A percentile compares a stretch with the other conserved stretches of the same genome.
phyloP scores from a whole-genome alignment of 2,797 vertebrate species.

The Poecile montanus region DNA sequence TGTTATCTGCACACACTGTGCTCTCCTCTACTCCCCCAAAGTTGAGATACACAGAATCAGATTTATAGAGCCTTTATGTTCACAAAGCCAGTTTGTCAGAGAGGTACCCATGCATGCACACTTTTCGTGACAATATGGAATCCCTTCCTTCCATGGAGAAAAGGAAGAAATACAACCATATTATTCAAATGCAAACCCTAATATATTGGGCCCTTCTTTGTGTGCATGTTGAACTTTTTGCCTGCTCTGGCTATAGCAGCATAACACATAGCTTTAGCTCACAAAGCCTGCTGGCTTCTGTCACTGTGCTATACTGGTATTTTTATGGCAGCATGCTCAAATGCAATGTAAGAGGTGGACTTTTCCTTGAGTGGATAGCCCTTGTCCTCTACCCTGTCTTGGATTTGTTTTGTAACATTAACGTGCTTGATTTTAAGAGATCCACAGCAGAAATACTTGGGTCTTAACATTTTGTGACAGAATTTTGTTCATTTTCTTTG shows the following conservation, averaged over 20 bases:
- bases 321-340: background rate
- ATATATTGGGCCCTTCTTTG: constrained; percentile 3
- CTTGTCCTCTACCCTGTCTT: background rate
- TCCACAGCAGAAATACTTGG: background rate
- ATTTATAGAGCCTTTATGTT: constrained; percentile 56
- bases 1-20: constrained; percentile 18
- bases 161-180: constrained; percentile 48
- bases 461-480: background rate
- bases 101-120: constrained; percentile 32
- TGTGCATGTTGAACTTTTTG: background rate
- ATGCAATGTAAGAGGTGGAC: background rate
- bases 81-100: constrained; percentile 27
- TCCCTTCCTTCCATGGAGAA: constrained; percentile 11
- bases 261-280: background rate
- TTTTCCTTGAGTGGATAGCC: background rate
- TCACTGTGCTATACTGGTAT: background rate
- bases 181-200: constrained; percentile 37
- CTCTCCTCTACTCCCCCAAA: constrained; percentile 14
- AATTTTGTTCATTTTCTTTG: background rate
- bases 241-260: background rate
- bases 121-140: background rate
- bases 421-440: background rate
- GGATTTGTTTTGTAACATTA: background rate
- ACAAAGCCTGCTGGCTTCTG: constrained; percentile 6
- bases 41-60: constrained; percentile 24